Conservation (phyloP, 37 sponge, comb jelly and placozoan genomes). For the Chondrosia reniformis region DNA sequence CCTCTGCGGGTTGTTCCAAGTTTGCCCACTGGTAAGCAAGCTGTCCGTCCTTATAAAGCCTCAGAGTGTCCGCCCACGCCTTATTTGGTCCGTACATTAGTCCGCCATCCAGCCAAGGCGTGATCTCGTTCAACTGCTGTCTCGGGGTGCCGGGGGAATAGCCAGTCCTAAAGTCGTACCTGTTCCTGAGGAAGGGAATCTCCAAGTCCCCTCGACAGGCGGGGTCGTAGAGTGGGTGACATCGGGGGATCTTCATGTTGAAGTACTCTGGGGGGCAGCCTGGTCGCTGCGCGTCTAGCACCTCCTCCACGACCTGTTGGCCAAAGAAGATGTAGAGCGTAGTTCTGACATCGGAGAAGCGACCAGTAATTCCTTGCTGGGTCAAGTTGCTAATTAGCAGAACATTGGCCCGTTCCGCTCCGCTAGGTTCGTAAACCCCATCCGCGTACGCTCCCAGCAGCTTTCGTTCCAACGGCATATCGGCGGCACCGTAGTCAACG, state of each 20-base stretch:
- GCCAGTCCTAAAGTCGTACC: constrained; percentile 82
- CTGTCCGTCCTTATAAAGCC: constrained; percentile 46
- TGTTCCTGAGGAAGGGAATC: constrained; percentile 80
- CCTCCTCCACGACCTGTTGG: constrained; percentile 93
- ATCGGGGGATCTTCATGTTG: constrained; percentile 76
- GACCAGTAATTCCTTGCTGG: constrained; percentile 76
- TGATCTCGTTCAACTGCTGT: constrained; percentile 92
- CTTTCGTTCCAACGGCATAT: constrained; percentile 79
- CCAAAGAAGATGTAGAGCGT: constrained; percentile 89
- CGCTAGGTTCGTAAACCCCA: constrained; percentile 75
- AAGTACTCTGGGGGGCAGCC: constrained; percentile 94
- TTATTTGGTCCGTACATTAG: constrained; percentile 89
- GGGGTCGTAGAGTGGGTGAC: constrained; percentile 79
- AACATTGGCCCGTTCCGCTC: constrained; percentile 52
- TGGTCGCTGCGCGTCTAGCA: constrained; percentile 82
- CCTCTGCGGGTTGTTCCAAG: neutral
- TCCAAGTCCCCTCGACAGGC: constrained; percentile 59
- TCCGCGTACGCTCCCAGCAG: constrained; percentile 71
- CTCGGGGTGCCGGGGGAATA: constrained; percentile 82
- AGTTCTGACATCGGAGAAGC: constrained; percentile 44
- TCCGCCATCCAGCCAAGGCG: constrained; percentile 93
- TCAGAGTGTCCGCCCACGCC: constrained; percentile 91
- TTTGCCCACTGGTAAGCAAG: constrained; percentile 32
- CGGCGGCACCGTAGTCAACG: constrained; percentile 88
- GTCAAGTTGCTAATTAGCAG: constrained; percentile 68